Evolutionary conservation across 1,140 invertebrate genomes (phyloP), one percentile per base, ranked within the genome.

Genomic region (Homalodisca vitripennis): DNA sequence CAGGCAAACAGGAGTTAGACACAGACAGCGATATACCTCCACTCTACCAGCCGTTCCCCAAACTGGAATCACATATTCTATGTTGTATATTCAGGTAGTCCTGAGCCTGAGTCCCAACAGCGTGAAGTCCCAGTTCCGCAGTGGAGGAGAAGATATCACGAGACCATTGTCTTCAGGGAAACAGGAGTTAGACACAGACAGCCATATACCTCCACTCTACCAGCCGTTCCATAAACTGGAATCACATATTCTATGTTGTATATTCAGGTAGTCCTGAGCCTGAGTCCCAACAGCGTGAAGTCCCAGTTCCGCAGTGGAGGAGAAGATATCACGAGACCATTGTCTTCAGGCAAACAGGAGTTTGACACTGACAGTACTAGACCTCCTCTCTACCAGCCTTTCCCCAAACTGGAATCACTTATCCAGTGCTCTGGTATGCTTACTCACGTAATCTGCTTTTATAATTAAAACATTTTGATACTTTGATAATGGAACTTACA

Each of bases 171-270:
- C 90, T 0, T 85, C 82, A 0, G 92, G 90, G 0, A 82, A 80
- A 6, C 92, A 94, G 75, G 82, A 84, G 13, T 94, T 84, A 75
- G 86, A 91, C 66, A 90, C 88, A 0, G 85, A 92, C 70, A 84
- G 86, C 71, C 80, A 85, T n/a, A 74, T 87, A 48, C 94, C 89
- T 84, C 94, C 94, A 0, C 75, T 94, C 0, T 92, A 87, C 72
- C 80, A 95, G 77, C 88, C 92, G 0, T 77, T 93, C 27, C 82
- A 85, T 1, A 96, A 96, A 78, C 69, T 92, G 6, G 92, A 94
- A 79, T 87, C 88, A 1, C 74, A 88, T 31, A 81, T 87, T 31
- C 91, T 94, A 82, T 88, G 84, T 41, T 85, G 6, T 10, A 10
- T 17, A 41, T 20, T 0, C 66, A 71, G 70, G 68, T 66, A 46